These are phyloP conservation scores for Eumaeus atala DNA, from an alignment of 1,140 invertebrate genomes.

Conservation along the genomic window DNA sequence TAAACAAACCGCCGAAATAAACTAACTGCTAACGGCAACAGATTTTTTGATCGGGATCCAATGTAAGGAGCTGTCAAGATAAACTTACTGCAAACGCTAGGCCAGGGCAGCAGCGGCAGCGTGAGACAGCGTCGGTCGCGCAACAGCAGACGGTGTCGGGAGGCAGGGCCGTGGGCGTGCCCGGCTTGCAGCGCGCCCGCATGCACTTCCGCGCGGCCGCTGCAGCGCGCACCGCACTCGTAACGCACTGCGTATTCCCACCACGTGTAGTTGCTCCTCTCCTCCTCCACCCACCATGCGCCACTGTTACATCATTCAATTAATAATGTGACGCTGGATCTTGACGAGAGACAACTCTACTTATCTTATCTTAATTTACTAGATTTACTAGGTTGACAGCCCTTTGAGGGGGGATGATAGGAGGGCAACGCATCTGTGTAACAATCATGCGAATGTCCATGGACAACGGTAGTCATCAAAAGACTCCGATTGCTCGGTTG, in stretches of 20 bases:
- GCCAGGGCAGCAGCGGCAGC: slow-evolving; percentile 36
- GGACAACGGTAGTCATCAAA: too few relatives aligned
- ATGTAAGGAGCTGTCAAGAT: background rate
- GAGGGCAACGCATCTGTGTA: too few relatives aligned
- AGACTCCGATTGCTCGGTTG: too few relatives aligned
- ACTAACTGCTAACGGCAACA: too few relatives aligned
- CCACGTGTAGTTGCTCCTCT: slow-evolving; percentile 40
- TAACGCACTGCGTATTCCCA: slow-evolving; percentile 46
- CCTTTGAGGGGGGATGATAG: too few relatives aligned
- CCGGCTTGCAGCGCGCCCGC: slow-evolving; percentile 15
- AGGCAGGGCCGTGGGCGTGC: slow-evolving; percentile 10
- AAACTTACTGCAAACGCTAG: slow-evolving; percentile 33
- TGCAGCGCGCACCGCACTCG: slow-evolving; percentile 47
- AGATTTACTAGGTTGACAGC: too few relatives aligned
- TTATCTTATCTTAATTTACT: too few relatives aligned
- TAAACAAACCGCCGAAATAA: too few relatives aligned
- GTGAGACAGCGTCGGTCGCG: slow-evolving; percentile 27
- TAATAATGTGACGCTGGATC: too few relatives aligned
- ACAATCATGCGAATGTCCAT: too few relatives aligned
- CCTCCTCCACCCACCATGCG: slow-evolving; percentile 40
- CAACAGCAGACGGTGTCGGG: slow-evolving; percentile 23
- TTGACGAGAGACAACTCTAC: too few relatives aligned
- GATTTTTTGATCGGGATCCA: too few relatives aligned
- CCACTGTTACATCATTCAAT: slow-evolving; percentile 20
- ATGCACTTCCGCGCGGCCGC: slow-evolving; percentile 27